These are phyloP conservation scores for Xenopus borealis DNA, from an alignment of 2,113 vertebrate species.

Conservation along the genomic window DNA sequence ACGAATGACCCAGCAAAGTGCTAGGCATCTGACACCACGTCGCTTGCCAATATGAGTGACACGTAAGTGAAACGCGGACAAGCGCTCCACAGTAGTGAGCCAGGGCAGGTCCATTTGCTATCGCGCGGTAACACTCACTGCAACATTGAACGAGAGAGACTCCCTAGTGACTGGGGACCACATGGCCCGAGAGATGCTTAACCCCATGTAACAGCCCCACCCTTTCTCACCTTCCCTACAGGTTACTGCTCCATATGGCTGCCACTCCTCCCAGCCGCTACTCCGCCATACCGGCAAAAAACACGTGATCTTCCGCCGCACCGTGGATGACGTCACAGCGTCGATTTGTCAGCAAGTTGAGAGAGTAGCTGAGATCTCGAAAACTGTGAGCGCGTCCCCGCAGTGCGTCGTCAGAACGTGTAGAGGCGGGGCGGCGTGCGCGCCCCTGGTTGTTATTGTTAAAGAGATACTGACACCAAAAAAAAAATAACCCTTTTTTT, in stretches of 20 bases:
- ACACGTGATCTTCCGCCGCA: background rate
- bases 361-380: background rate
- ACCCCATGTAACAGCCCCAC: background rate
- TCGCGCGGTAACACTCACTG: no score
- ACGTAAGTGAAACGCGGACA: background rate
- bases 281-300: conserved; percentile 15
- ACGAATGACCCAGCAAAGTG: no score
- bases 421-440: background rate
- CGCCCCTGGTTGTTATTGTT: no score
- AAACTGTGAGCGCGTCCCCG: conserved; percentile 7
- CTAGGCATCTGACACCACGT: conserved; percentile 10
- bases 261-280: conserved; percentile 10
- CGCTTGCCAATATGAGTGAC: background rate
- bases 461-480: no score
- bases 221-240: conserved; percentile 22
- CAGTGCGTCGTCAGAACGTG: conserved; percentile 14
- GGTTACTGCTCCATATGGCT: conserved; percentile 25
- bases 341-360: conserved; percentile 1
- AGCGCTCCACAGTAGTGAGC: no score
- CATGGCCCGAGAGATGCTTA: conserved; percentile 16
- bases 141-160: background rate
- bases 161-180: background rate
- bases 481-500: no score
- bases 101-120: background rate
- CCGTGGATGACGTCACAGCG: conserved; percentile 31